phyloP scores from a whole-genome alignment of 1,140 invertebrate genomes.

The Neotoxoptera formosana region DNA sequence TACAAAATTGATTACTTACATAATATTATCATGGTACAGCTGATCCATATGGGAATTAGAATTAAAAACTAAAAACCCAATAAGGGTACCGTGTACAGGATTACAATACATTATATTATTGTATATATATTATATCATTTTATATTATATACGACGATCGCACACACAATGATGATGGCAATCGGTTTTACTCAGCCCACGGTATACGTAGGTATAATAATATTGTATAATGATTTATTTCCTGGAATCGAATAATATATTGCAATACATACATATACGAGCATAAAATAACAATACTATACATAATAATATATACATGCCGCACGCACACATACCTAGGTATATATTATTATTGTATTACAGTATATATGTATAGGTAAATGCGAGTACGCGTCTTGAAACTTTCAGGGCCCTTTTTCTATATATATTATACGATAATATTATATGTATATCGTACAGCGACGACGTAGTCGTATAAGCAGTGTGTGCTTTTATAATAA shows the following conservation, averaged over 20 bases:
- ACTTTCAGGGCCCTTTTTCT: slow-evolving; percentile 8
- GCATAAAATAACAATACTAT: too few relatives aligned
- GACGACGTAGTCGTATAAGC: background rate
- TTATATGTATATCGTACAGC: background rate
- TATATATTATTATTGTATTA: background rate
- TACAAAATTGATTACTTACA: background rate
- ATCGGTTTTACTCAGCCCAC: background rate
- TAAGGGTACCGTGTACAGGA: background rate
- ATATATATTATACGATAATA: background rate
- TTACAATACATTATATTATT: background rate
- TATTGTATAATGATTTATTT: slow-evolving; percentile 11
- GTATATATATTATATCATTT: background rate
- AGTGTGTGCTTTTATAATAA: slow-evolving; percentile 52
- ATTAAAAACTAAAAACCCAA: background rate
- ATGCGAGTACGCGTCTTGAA: background rate
- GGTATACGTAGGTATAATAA: background rate
- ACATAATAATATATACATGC: too few relatives aligned
- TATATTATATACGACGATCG: background rate
- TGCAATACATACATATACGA: background rate
- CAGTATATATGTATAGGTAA: background rate
- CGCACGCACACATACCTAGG: background rate
- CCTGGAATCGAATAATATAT: background rate
- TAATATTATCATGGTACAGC: too few relatives aligned
- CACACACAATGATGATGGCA: background rate
- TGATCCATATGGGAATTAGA: background rate